These are phyloP conservation scores for Hylia prasina DNA, from an alignment of 2,113 vertebrate genomes.

Conservation along the genomic window DNA sequence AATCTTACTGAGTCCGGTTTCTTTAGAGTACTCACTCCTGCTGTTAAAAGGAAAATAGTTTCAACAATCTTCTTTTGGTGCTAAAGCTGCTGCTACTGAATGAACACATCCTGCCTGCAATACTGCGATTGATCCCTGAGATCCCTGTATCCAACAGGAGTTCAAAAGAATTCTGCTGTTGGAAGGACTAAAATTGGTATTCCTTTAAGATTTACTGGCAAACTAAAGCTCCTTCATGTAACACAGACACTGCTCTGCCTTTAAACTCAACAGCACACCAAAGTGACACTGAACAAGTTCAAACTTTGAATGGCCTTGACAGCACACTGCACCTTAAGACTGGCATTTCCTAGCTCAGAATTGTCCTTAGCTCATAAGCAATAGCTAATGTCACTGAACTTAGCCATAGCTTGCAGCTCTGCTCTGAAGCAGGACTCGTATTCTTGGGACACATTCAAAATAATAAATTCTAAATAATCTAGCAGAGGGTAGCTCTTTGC, in stretches of 20 bases:
- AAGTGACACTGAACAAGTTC: slow-evolving; percentile 42
- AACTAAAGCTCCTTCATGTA: slow-evolving; percentile 32
- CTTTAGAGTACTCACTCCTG: slow-evolving; percentile 73
- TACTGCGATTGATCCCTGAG: slow-evolving; percentile 67
- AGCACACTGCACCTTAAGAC: background rate
- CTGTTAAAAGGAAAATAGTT: slow-evolving; percentile 74
- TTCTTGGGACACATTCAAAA: background rate
- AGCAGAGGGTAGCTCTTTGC: background rate
- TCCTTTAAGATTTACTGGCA: slow-evolving; percentile 64
- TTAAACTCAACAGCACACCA: background rate
- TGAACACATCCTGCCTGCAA: slow-evolving; percentile 70
- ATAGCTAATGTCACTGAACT: background rate
- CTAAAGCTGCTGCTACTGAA: slow-evolving; percentile 69
- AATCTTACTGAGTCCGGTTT: slow-evolving; percentile 63
- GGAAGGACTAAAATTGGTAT: slow-evolving; percentile 67
- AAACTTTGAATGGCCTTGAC: slow-evolving; percentile 44
- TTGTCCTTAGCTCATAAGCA: background rate
- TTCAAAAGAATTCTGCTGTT: slow-evolving; percentile 68
- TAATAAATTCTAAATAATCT: slow-evolving; percentile 6
- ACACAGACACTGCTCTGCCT: slow-evolving; percentile 42
- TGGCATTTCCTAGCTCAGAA: background rate
- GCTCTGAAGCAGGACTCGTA: background rate
- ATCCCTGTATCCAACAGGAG: slow-evolving; percentile 65
- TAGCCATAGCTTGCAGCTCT: background rate
- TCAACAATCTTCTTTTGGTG: slow-evolving; percentile 74